Evolutionary conservation across 2,888 invertebrate genomes (phyloP).

Genomic region (Lumbricus terrestris): DNA sequence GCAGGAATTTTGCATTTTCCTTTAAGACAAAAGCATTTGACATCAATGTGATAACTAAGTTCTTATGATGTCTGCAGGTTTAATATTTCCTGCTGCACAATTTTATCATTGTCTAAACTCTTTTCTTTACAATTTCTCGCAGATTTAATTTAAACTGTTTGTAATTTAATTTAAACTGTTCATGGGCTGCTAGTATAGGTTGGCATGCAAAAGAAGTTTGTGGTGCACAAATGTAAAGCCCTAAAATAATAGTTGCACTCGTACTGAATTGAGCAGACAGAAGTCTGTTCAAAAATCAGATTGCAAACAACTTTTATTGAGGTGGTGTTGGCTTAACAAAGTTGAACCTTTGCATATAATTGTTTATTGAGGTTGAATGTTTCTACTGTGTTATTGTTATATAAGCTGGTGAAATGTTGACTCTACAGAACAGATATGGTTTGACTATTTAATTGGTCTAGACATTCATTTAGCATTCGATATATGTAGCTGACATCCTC

Average conservation of each 20-base stretch:
- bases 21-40: no score
- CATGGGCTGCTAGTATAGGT: neutral
- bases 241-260: neutral
- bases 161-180: neutral
- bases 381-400: neutral
- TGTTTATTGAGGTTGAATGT: no score
- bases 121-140: no score
- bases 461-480: no score
- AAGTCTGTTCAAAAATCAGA: neutral
- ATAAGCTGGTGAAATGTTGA: neutral
- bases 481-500: no score
- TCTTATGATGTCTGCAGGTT: neutral
- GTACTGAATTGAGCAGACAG: neutral
- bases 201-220: neutral
- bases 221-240: neutral
- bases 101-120: no score
- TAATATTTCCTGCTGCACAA: neutral
- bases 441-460: no score
- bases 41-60: neutral
- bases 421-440: neutral
- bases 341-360: no score
- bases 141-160: neutral
- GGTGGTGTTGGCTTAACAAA: no score
- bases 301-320: neutral
- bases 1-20: neutral